Evolutionary conservation across 2,113 vertebrate species (phyloP), one percentile per base, ranked within the genome.

Genomic region (Festucalex cinctus): DNA sequence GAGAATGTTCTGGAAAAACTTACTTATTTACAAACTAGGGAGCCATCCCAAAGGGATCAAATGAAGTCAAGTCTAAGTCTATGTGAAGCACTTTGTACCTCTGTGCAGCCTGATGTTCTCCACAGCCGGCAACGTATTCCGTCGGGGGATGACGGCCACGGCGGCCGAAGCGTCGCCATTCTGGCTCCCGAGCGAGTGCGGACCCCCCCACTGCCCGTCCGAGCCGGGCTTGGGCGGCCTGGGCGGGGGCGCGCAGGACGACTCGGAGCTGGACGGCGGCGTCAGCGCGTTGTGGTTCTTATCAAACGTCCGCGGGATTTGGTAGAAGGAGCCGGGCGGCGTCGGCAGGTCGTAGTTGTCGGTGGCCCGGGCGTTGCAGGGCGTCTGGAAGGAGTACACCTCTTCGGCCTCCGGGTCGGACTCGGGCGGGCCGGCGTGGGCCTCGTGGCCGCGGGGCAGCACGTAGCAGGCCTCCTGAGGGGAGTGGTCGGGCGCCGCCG

Each of bases 241-340:
- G 24, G 97, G 95, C 0, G 95, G 96, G 0, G 96, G 96, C 46
- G 83, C 85, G 7, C 80, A 80, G 0, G 93, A 88, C 0, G 94
- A 93, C 64, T 97, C 95, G 0, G 91, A 91, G 73, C 90, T 83
- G 0, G 93, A 84, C 37, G 94, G 85, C 0, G 93, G 85, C 0
- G 93, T 89, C 91, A 98, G 87, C 64, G 96, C 81, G 0, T 98
- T 99, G 91, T 98, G 97, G 85, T 98, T 98, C 90, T 94, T 96
- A 88, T 99, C 97, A 80, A 99, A 93, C 22, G 95, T 94, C 84
- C 95, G 90, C 9, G 97, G 96, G 74, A 94, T 96, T 92, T 99
- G 96, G 86, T 98, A 98, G 86, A 95, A 75, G 0, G 95, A 98
- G 26, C 93, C 90, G 0, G 96, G 94, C 5, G 95, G 90, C 20